Base-by-base conservation (phyloP, 2,113 vertebrate species). In the Antennarius striatus region DNA sequence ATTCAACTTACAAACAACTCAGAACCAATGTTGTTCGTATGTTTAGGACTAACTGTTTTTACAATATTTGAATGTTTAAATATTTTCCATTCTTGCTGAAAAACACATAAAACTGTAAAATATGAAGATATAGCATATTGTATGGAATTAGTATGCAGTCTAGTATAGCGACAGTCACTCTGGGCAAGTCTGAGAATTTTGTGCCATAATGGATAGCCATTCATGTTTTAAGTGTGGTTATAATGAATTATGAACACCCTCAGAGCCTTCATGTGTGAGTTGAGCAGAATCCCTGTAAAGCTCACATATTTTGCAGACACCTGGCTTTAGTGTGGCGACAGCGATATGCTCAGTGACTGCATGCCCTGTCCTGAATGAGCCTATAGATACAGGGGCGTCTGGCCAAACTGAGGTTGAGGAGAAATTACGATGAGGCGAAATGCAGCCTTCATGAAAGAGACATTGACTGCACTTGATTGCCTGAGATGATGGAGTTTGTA, bases 381-480 rank as follows among this genome's bases (percentile, higher is more conserved):
- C 83, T 73, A 84, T 81, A 87, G 83, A 89, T 78, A 50, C 75
- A 12, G 70, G 11, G 50, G 42, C 76, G 74, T 71, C 73, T 80
- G 79, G 78, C 82, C 59, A 40, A 62, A 65, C 64, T 49, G 74
- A 58, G 50, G 70, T 40, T 11, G 36, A 76, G 73, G 52, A 80
- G 72, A 77, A 86, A 85, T 77, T 85, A 75, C 15, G 75, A 80
- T 58, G 77, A 82, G 80, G 77, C 22, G 40, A 64, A 75, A 68
- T 11, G 73, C 59, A 55, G 60, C 71, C 46, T 77, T 63, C 45
- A 80, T 89, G 84, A 85, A 86, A 83, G 85, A 80, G 69, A 80
- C 85, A 87, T 79, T 84, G 83, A 89, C 53, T 77, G 71, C 57
- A 32, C 68, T 67, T 67, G 77, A 82, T 79, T 86, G 70, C 75